phyloP scores from a whole-genome alignment of 2,797 vertebrate genomes.

The Myotis daubentonii region DNA sequence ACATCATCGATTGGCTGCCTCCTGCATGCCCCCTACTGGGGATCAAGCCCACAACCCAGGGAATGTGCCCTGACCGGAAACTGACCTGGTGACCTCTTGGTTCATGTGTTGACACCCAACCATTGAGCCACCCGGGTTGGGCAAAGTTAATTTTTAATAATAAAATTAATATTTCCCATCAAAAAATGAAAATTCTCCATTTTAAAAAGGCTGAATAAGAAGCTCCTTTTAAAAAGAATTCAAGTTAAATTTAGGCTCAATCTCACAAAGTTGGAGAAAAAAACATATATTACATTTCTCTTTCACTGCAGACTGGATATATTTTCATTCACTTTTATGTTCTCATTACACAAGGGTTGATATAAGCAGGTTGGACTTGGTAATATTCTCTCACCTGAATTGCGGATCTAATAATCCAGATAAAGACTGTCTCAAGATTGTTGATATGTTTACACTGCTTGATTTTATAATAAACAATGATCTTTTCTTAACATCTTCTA shows the following conservation, averaged over 20 bases:
- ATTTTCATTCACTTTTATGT: slow-evolving; percentile 57
- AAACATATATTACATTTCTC: slow-evolving; percentile 26
- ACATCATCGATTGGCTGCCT: too few species aligned
- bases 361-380: slow-evolving; percentile 50
- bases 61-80: too few species aligned
- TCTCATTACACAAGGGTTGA: slow-evolving; percentile 50
- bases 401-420: slow-evolving; percentile 56
- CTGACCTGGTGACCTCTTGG: too few species aligned
- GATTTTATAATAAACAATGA: slow-evolving; percentile 65
- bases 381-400: slow-evolving; percentile 57
- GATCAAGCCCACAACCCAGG: too few species aligned
- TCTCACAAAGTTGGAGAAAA: neutral
- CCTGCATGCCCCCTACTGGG: too few species aligned
- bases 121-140: too few species aligned
- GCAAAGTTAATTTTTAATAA: slow-evolving; percentile 30
- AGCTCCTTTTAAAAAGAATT: slow-evolving; percentile 35
- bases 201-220: slow-evolving; percentile 39
- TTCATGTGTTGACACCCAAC: too few species aligned
- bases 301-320: slow-evolving; percentile 24
- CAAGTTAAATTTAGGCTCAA: slow-evolving; percentile 43
- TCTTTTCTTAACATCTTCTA: slow-evolving; percentile 39
- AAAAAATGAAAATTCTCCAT: neutral
- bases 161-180: slow-evolving; percentile 41
- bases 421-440: slow-evolving; percentile 56
- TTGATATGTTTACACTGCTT: slow-evolving; percentile 17